Percentiles rank a stretch among this genome's conserved stretches.
phyloP scores from a whole-genome alignment of 2,888 invertebrate species.

The Anarsia innoxiella region DNA sequence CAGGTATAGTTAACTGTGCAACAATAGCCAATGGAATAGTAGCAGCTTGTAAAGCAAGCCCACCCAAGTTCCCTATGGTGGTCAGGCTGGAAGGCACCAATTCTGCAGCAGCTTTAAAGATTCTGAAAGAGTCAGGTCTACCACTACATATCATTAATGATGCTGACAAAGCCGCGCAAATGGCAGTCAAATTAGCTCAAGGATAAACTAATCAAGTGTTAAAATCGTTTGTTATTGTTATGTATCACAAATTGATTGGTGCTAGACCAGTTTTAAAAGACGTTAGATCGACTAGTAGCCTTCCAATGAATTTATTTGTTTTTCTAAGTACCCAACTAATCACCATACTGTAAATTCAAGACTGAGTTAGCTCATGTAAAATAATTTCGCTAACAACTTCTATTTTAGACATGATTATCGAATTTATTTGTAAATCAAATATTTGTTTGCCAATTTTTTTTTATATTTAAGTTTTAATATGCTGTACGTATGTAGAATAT shows the following conservation, averaged over 20 bases:
- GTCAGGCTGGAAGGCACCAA: conserved; percentile 98
- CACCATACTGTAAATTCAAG: background rate
- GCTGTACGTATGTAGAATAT: conserved; percentile 3
- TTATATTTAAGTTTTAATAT: background rate
- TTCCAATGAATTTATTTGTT: background rate
- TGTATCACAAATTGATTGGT: background rate
- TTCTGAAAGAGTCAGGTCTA: conserved; percentile 88
- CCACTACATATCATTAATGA: conserved; percentile 87
- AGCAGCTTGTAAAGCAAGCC: conserved; percentile 86
- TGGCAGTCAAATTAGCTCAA: conserved; percentile 81
- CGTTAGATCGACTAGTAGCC: no score
- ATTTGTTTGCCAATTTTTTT: background rate
- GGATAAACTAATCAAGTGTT: background rate
- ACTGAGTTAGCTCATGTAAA: background rate
- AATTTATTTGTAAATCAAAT: background rate
- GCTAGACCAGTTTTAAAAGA: background rate
- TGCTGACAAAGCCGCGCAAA: conserved; percentile 94
- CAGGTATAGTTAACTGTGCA: conserved; percentile 97
- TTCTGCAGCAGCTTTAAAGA: conserved; percentile 85
- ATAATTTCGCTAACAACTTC: background rate
- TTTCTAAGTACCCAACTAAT: background rate
- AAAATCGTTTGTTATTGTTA: background rate
- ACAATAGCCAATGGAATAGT: conserved; percentile 97
- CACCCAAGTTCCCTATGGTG: conserved; percentile 90
- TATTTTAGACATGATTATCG: background rate